Evolutionary conservation across 1,140 invertebrate genomes (phyloP), one percentile per base, ranked within the genome.

Genomic region (Nymphalis io): DNA sequence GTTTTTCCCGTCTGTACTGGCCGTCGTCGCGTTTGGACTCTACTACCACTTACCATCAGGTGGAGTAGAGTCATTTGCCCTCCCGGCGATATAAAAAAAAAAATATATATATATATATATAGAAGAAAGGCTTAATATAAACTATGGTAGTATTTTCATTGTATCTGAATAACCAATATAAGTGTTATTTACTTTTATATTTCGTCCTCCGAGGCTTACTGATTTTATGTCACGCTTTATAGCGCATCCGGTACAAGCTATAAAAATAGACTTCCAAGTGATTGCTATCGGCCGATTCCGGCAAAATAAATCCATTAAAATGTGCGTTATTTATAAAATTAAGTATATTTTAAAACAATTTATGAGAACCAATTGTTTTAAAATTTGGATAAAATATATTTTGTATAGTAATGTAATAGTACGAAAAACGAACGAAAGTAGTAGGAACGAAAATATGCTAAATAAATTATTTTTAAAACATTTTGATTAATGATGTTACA

Each of bases 101-200:
- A n/a, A n/a, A n/a, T n/a, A n/a, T n/a, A n/a, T n/a, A n/a, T n/a
- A n/a, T n/a, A n/a, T n/a, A n/a, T n/a, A n/a, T 20, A n/a, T 51
- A 51, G 46, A 20, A 20, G 12, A 51, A 51, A 51, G 16, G 46
- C 12, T 51, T 16, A 51, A 51, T 51, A 18, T 51, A 51, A 11
- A 51, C 20, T 12, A 18, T 3, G 12, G 3, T 51, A 20, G 46
- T 51, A 51, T 46, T 46, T 46, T 46, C 42, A 46, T 51, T 66
- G 40, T 65, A 67, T 72, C 73, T 78, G 80, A 86, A 80, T 83
- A 77, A 83, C 80, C 78, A 81, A 85, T 84, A 74, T 83, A 83
- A 84, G 82, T 85, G 78, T 85, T 88, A 85, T 88, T 88, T 87
- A 85, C 81, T 84, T 85, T 83, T 83, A 83, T 88, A 88, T 83